Base-by-base conservation (phyloP, 92 coral and sea anemone species). In the Epizoanthus ramosus region DNA sequence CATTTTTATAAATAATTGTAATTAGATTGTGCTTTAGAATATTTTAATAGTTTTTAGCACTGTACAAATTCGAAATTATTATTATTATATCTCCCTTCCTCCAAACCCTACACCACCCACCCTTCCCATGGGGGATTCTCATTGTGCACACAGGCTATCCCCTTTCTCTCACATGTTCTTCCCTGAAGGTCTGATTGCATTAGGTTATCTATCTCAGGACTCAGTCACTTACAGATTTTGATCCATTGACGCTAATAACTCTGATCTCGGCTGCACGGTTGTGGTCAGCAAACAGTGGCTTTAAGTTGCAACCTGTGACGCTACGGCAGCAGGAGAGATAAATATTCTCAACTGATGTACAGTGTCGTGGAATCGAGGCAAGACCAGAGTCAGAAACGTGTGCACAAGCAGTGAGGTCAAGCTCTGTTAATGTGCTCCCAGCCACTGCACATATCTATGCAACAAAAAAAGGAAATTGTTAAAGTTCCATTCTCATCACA, bases 191-290 rank as follows among this genome's bases (percentile, higher is more conserved):
- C 53, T 45, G 53, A 9, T 45, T 45, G 53, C 53, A 45, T 45
- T 45, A 45, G 13, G 53, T 8, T 45, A 45, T 28, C 2, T 28
- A 28, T 28, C 31, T 28, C 31, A 28, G 31, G 43, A 80, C 80
- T n/a, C n/a, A n/a, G n/a, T n/a, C n/a, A n/a, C n/a, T 75, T 79
- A 93, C 97, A 83, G 58, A 80, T 87, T 93, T 93, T 76, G 94
- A 91, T 61, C 97, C 97, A 86, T 89, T 91, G 43, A 89, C 85
- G 61, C 61, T 85, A 60, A 93, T 73, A 6, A 81, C 88, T 73
- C 76, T 88, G 10, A 93, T 79, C 47, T 88, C 97, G 19, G 77
- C 85, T 16, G 91, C 92, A 63, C 97, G 86, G 18, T 73, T 84
- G 5, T 70, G 86, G 67, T 90, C 91, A 45, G 19, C 53, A 75